A percentile compares a stretch with the other conserved stretches of the same genome.
phyloP scores from a whole-genome alignment of 2,888 invertebrate species.

The Enchytraeus crypticus region DNA sequence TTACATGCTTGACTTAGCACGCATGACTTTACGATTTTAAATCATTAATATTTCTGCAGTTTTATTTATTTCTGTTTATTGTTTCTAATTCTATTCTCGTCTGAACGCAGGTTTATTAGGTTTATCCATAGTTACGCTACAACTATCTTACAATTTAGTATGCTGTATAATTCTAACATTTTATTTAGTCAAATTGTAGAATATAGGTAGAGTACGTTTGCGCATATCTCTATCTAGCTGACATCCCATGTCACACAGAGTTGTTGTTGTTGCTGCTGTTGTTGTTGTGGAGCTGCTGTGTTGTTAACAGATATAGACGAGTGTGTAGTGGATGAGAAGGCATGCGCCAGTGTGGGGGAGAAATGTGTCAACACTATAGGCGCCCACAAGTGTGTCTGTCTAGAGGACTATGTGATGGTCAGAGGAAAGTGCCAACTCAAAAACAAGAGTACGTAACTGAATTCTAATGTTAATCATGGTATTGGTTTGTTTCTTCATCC shows the following conservation, averaged over 20 bases:
- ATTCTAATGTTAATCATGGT: not conserved
- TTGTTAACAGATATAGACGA: slow-evolving; percentile 11
- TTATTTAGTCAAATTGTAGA: too few species aligned
- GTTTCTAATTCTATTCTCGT: too few species aligned
- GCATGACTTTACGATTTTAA: too few species aligned
- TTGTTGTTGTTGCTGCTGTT: too few species aligned
- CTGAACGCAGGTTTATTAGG: not conserved
- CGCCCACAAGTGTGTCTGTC: slow-evolving; percentile 9
- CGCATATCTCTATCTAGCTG: too few species aligned
- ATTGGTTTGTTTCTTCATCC: too few species aligned
- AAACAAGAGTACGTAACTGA: not conserved
- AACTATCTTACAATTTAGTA: not conserved
- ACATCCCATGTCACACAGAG: too few species aligned
- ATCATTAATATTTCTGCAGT: too few species aligned
- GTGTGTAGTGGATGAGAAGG: not conserved
- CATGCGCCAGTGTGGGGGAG: slow-evolving; percentile 2
- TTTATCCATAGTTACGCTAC: not conserved
- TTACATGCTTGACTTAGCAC: too few species aligned
- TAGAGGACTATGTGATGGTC: slow-evolving; percentile 6
- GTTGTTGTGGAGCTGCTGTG: too few species aligned
- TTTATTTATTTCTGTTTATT: too few species aligned
- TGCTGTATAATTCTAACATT: not conserved
- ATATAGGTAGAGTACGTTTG: too few species aligned
- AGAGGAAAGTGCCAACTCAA: slow-evolving; percentile 4
- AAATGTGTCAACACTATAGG: slow-evolving; percentile 9